These are phyloP conservation scores for Gymnothorax reevesii DNA, from an alignment of 2,797 vertebrate species.

Conservation along the genomic window DNA sequence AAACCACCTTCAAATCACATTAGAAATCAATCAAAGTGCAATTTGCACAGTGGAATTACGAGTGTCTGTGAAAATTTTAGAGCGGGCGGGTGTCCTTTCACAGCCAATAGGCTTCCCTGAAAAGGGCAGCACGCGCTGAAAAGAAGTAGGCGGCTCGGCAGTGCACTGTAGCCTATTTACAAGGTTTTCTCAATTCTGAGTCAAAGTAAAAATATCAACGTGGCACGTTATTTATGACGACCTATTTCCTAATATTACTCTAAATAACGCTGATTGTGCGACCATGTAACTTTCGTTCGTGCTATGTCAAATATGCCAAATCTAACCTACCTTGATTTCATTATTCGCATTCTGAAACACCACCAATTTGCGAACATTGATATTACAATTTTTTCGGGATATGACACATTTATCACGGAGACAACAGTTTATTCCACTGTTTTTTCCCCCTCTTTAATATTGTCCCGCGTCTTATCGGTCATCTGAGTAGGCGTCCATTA, in stretches of 20 bases:
- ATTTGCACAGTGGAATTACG: conserved; percentile 73
- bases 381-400: too few species aligned
- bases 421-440: too few species aligned
- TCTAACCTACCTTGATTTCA: not conserved
- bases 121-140: conserved; percentile 12
- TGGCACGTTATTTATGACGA: not conserved
- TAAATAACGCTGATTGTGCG: too few species aligned
- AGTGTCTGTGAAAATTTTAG: conserved; percentile 18
- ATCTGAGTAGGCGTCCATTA: too few species aligned
- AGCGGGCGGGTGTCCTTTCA: conserved; percentile 53
- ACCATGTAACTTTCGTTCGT: too few species aligned
- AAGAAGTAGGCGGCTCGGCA: not conserved
- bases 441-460: too few species aligned
- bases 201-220: not conserved
- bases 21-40: conserved; percentile 94
- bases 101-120: conserved; percentile 7
- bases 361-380: too few species aligned
- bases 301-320: not conserved
- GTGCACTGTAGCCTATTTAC: not conserved
- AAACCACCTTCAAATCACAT: conserved; percentile 94
- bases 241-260: not conserved
- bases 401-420: too few species aligned
- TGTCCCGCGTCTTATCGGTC: too few species aligned
- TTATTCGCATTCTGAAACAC: not conserved
- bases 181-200: not conserved